phyloP scores from a whole-genome alignment of 2,797 vertebrate species.

The Acipenser ruthenus region DNA sequence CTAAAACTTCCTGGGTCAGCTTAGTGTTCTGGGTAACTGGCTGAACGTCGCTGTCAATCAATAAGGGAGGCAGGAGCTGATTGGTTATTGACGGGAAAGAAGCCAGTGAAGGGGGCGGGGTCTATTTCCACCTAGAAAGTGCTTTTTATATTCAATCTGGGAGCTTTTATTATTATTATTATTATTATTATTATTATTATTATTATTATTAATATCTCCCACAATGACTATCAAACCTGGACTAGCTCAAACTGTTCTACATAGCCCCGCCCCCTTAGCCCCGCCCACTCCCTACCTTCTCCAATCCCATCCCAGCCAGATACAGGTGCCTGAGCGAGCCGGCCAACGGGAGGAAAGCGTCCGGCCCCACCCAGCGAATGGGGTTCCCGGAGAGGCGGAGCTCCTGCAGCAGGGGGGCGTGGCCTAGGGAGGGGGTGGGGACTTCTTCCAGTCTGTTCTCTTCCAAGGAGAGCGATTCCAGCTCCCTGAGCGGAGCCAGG shows the following conservation, averaged over 20 bases:
- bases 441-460: slow-evolving; percentile 71
- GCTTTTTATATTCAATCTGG: no score
- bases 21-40: no score
- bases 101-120: no score
- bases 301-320: slow-evolving; percentile 73
- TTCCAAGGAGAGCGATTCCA: slow-evolving; percentile 78
- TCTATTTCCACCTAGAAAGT: no score
- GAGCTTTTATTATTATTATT: no score
- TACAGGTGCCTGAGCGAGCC: slow-evolving; percentile 75
- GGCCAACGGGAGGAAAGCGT: slow-evolving; percentile 60
- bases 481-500: slow-evolving; percentile 54
- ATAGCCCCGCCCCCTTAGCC: neutral
- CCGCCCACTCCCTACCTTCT: slow-evolving; percentile 53
- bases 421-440: slow-evolving; percentile 61
- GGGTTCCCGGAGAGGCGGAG: slow-evolving; percentile 73
- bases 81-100: no score
- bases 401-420: slow-evolving; percentile 57
- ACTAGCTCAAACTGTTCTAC: neutral
- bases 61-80: no score
- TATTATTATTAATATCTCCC: no score
- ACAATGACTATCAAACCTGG: neutral
- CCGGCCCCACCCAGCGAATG: slow-evolving; percentile 55
- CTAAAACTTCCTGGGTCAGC: no score
- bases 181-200: no score
- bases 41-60: no score